Conservation (phyloP, 2,113 vertebrate species). For the Pungitius pungitius region DNA sequence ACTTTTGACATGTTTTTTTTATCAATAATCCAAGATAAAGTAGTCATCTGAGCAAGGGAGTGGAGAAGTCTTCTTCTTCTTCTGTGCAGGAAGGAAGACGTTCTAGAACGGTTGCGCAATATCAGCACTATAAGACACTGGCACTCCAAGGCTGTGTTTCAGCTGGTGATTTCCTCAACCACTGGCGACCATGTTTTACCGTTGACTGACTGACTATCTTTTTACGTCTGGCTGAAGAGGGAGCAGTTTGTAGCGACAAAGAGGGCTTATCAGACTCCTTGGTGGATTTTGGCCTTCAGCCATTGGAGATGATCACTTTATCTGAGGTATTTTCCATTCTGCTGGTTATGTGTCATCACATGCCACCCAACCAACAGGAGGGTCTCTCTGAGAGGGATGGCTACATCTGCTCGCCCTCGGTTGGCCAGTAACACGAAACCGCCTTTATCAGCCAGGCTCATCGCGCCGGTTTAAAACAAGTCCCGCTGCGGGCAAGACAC, state of each 20-base stretch:
- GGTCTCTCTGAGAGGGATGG: constrained; percentile 53
- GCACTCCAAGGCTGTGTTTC: too few species aligned
- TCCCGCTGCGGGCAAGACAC: constrained; percentile 25
- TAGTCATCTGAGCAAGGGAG: constrained; percentile 1
- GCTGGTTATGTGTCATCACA: constrained; percentile 74
- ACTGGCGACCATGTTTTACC: neutral
- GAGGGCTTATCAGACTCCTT: constrained; percentile 63
- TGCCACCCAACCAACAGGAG: constrained; percentile 69
- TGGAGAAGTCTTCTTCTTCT: neutral
- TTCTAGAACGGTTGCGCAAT: neutral
- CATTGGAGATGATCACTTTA: constrained; percentile 76
- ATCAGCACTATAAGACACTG: neutral
- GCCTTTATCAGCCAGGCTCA: constrained; percentile 30
- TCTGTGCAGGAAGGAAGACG: neutral
- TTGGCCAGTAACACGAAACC: constrained; percentile 46
- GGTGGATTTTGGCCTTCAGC: constrained; percentile 49
- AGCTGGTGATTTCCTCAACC: neutral
- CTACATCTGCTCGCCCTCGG: constrained; percentile 55
- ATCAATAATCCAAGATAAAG: constrained; percentile 10
- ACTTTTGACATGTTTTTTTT: constrained; percentile 19
- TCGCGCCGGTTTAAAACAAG: constrained; percentile 54
- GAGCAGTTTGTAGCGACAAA: constrained; percentile 52
- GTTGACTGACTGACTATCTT: neutral
- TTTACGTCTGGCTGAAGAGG: constrained; percentile 30
- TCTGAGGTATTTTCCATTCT: constrained; percentile 78